Evolutionary conservation across 2,888 invertebrate genomes (phyloP).

Genomic region (Hypena proboscidalis): DNA sequence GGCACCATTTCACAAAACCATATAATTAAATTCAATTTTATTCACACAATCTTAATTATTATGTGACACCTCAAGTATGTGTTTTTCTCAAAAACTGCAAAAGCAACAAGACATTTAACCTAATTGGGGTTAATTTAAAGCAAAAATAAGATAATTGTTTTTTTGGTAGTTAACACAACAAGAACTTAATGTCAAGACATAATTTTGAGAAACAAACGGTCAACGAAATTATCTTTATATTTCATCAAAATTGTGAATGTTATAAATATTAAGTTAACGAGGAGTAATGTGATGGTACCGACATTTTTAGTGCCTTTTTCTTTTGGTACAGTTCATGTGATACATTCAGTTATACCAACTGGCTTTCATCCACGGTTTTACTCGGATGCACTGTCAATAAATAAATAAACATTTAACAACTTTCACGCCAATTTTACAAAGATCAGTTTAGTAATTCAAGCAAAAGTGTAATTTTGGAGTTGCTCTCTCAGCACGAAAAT

Average conservation of each 20-base stretch:
- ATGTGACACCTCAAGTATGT: conserved; percentile 23
- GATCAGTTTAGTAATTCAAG: too few relatives aligned
- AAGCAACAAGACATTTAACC: conserved; percentile 37
- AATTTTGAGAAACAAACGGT: conserved; percentile 30
- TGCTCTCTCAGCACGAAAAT: too few relatives aligned
- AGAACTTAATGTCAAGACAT: conserved; percentile 41
- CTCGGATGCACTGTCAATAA: too few relatives aligned
- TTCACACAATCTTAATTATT: conserved; percentile 13
- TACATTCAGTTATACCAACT: too few relatives aligned
- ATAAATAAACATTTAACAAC: too few relatives aligned
- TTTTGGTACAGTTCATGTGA: too few relatives aligned
- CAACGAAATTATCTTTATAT: conserved; percentile 37
- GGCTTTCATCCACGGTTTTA: too few relatives aligned
- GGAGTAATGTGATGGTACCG: not conserved
- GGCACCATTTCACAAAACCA: not conserved
- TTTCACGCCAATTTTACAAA: too few relatives aligned
- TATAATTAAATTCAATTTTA: conserved; percentile 11
- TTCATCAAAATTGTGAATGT: conserved; percentile 26
- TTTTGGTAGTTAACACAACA: conserved; percentile 23
- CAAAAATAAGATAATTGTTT: conserved; percentile 28
- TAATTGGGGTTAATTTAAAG: conserved; percentile 27
- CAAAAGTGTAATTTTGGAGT: too few relatives aligned
- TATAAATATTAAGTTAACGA: conserved; percentile 32
- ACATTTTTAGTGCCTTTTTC: too few relatives aligned
- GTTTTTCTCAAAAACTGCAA: conserved; percentile 11